Conservation (phyloP, 2,113 vertebrate genomes). For the Kobus ellipsiprymnus region DNA sequence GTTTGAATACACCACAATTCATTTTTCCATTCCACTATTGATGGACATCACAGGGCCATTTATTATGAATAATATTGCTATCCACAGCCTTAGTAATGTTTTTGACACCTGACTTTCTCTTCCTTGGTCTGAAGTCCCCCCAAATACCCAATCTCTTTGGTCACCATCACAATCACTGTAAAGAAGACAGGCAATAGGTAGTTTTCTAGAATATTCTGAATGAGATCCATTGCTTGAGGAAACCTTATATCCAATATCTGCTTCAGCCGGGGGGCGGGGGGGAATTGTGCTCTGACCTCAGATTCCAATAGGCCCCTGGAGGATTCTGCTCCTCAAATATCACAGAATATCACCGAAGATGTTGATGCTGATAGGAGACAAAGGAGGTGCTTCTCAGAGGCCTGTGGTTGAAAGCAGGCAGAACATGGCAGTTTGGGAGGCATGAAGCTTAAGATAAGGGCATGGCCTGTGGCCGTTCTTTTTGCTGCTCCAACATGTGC, state of each 20-base stretch:
- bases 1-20: background rate
- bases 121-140: background rate
- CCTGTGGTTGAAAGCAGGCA: background rate
- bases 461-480: background rate
- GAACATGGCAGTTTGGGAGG: background rate
- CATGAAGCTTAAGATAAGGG: background rate
- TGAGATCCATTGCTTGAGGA: constrained; percentile 12
- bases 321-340: background rate
- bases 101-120: background rate
- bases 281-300: background rate
- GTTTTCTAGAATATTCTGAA: background rate
- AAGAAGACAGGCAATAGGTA: background rate
- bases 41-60: background rate
- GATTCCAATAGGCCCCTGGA: constrained; percentile 16
- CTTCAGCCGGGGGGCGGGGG: background rate
- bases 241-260: background rate
- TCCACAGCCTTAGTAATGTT: background rate
- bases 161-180: background rate
- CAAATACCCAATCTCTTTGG: background rate
- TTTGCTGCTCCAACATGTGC: background rate
- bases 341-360: background rate
- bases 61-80: background rate
- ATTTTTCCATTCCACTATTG: background rate
- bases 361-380: constrained; percentile 18
- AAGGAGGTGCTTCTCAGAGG: background rate